Evolutionary conservation across 37 sponge, comb jelly and placozoan genomes (phyloP).

Genomic region (Spongilla lacustris): DNA sequence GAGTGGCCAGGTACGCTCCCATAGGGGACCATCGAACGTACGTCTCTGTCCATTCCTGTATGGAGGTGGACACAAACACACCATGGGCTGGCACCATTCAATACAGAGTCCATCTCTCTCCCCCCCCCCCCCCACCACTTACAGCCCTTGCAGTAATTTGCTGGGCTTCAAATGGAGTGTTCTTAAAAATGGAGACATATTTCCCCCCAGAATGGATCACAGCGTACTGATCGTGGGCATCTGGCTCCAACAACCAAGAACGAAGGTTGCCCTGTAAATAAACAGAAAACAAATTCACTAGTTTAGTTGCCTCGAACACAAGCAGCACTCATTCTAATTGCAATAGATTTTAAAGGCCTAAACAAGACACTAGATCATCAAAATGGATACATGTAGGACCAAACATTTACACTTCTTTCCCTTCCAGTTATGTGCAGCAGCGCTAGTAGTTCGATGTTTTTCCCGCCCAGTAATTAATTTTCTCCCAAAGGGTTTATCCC

Average conservation of each 20-base stretch:
- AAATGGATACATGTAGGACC: too few relatives aligned
- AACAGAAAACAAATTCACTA: neutral
- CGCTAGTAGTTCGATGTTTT: too few relatives aligned
- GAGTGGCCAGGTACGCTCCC: conserved; percentile 93
- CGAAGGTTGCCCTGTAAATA: conserved; percentile 84
- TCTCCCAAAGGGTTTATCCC: too few relatives aligned
- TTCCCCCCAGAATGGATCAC: conserved; percentile 75
- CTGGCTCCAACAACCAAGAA: conserved; percentile 89
- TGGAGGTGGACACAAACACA: neutral
- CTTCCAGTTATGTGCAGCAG: too few relatives aligned
- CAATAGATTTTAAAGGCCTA: too few relatives aligned
- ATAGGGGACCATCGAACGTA: conserved; percentile 90
- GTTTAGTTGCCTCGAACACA: too few relatives aligned
- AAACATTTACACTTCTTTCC: too few relatives aligned
- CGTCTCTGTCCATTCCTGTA: conserved; percentile 91
- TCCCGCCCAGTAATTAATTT: too few relatives aligned
- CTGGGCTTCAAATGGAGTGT: conserved; percentile 66
- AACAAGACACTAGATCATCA: too few relatives aligned
- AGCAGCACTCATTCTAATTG: too few relatives aligned
- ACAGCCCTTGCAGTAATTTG: conserved; percentile 76
- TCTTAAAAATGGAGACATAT: conserved; percentile 57
- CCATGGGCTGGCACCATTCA: neutral
- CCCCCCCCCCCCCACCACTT: neutral
- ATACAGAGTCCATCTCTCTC: neutral
- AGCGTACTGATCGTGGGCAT: conserved; percentile 93